Evolutionary conservation across 1,140 invertebrate species (phyloP).

Genomic region (Eciton burchellii): DNA sequence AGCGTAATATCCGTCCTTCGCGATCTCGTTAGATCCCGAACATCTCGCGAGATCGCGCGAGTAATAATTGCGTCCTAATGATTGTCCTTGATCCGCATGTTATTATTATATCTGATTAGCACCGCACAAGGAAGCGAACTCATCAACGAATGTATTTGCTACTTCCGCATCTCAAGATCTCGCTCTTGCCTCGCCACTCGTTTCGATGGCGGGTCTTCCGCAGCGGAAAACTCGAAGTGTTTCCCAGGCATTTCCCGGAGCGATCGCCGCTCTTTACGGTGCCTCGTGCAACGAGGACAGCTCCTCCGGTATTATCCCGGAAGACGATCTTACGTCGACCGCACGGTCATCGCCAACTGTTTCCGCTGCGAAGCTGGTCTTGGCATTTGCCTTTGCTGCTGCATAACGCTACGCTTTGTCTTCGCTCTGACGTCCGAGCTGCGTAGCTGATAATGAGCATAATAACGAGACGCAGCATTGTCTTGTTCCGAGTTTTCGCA

Average conservation of each 20-base stretch:
- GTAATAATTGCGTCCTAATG: not conserved
- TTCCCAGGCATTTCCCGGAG: not conserved
- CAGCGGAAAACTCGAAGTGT: not conserved
- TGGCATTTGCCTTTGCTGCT: slow-evolving; percentile 58
- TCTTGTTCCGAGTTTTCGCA: not conserved
- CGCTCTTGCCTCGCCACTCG: not conserved
- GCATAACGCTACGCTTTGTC: slow-evolving; percentile 63
- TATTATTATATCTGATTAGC: no score
- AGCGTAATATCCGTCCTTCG: not conserved
- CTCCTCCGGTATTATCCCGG: slow-evolving; percentile 35
- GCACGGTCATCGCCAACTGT: slow-evolving; percentile 56
- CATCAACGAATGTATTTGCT: not conserved
- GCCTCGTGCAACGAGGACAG: not conserved
- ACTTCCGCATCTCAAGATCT: not conserved
- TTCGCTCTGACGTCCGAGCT: slow-evolving; percentile 23
- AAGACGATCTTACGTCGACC: slow-evolving; percentile 59
- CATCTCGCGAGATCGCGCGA: not conserved
- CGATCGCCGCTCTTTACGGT: slow-evolving; percentile 2
- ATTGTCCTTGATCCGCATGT: slow-evolving; percentile 10
- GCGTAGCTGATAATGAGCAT: not conserved
- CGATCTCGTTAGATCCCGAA: not conserved
- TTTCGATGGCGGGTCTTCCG: not conserved
- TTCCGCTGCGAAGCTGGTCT: slow-evolving; percentile 57
- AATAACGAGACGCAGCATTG: slow-evolving; percentile 29
- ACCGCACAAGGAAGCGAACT: no score